Evolutionary conservation across 2,113 vertebrate species (phyloP), one percentile per base, ranked within the genome.

Genomic region (Gymnobelideus leadbeateri): DNA sequence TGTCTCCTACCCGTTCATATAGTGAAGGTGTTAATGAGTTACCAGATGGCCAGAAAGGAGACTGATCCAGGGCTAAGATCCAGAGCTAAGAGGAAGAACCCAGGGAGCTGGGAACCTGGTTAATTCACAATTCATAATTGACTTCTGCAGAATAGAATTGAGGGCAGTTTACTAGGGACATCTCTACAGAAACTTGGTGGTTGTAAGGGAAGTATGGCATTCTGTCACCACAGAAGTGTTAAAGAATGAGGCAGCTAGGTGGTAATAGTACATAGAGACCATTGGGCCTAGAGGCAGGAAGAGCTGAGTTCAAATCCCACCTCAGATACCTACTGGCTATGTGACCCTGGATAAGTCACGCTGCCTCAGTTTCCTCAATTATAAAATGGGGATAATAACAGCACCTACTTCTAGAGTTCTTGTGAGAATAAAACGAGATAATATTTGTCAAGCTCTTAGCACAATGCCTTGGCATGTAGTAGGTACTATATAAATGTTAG

Each of bases 81-180:
- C 68, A 23, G n/a, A 68, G 10, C 28, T 68, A 14, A 37, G 57
- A 68, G 31, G 57, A 68, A 28, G 57, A 21, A 43, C 43, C 37
- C 31, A 43, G 68, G 68, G 68, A 84, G n/a, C 37, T 21, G 37
- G 68, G 19, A 84, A 43, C 68, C 68, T 84, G 19, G n/a, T 43
- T 84, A 84, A 84, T 23, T 84, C 68, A 84, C 68, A 84, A 8
- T 84, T 6, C 16, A 43, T 8, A 21, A 84, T 23, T 84, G n/a
- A 43, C 6, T 84, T 84, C n/a, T 84, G 68, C 68, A 21, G 37
- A 21, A 21, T 19, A 43, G n/a, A 84, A 43, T 43, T 43, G 37
- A 84, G 68, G 68, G n/a, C 68, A 84, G 68, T 84, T 84, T 84
- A 84, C 68, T 84, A n/a, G 68, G 68, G n/a, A 84, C 19, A 84